These are phyloP conservation scores for Acestrorhynchus altus DNA, from an alignment of 2,797 vertebrate genomes.

Conservation along the genomic window DNA sequence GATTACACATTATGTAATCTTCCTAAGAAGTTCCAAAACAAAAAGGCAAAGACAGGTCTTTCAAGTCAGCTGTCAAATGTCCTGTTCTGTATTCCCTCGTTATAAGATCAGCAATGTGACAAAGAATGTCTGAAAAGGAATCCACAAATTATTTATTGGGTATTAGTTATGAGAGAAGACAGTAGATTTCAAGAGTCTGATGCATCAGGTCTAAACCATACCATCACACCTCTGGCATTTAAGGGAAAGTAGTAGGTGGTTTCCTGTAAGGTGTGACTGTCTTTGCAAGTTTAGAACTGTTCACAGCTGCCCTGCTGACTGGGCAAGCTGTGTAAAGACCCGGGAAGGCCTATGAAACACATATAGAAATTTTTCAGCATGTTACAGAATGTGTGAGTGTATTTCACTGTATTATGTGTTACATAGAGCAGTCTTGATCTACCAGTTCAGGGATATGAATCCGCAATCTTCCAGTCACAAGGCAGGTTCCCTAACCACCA, in stretches of 20 bases:
- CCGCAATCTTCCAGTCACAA: no score
- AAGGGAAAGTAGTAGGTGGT: slow-evolving; percentile 19
- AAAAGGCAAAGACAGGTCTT: background rate
- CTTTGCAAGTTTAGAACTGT: slow-evolving; percentile 49
- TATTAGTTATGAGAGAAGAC: background rate
- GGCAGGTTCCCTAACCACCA: no score
- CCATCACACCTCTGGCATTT: background rate
- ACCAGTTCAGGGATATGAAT: no score
- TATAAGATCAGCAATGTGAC: background rate
- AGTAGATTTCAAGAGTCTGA: background rate
- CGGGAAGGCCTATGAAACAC: background rate
- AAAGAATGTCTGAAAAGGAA: background rate
- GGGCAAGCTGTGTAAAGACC: background rate
- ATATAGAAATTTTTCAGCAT: background rate
- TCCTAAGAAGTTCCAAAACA: background rate
- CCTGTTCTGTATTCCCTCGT: background rate
- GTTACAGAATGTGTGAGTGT: background rate
- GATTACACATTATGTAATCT: background rate
- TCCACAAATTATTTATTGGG: background rate
- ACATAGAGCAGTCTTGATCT: no score
- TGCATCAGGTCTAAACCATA: background rate
- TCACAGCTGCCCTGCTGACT: background rate
- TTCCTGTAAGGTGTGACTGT: slow-evolving; percentile 38
- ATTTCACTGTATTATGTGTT: no score
- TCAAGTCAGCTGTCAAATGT: background rate